Evolutionary conservation across 2,888 invertebrate species (phyloP), one percentile per base, ranked within the genome.

Genomic region (Drosophila pseudotalamancana): DNA sequence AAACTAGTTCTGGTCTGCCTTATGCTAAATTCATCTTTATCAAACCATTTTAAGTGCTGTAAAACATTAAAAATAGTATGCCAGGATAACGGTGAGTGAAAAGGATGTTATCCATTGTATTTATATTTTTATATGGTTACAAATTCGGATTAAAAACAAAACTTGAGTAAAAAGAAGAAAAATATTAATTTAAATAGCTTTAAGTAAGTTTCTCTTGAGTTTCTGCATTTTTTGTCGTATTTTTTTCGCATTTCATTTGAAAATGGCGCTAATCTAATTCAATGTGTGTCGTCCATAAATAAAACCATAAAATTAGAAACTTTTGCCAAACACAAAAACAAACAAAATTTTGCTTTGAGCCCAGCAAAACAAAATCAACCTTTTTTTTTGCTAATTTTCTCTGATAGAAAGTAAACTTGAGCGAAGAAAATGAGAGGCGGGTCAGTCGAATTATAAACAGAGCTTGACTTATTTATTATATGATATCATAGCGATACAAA

Each of bases 321-420:
- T 79, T 65, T 78, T 53, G 74, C 71, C 53, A 68, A 65, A 75
- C 55, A 60, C n/a, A 60, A 62, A 76, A 55, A 65, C 43, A 71
- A 71, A 67, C 68, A 76, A 60, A 68, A 46, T 68, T 78, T 72
- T 56, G 59, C 48, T 34, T 69, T 69, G 31, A 39, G 64, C 23
- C 11, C 37, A 56, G 50, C 43, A 72, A 56, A 53, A 34, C 25
- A 48, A 43, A 69, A n/a, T n/a, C n/a, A n/a, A n/a, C 31, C 35
- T 61, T 67, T 68, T 59, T 50, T 43, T 29, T 60, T 53, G 81
- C 81, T 37, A 39, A 70, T 70, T 69, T 77, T 85, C 60, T 35
- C 68, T 49, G 51, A 40, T 42, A 77, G 79, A 79, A 79, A 79
- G 85, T 84, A 84, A 79, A 74, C 48, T 63, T 40, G 57, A 37